These are phyloP conservation scores for Trachelus iudaicus DNA, from an alignment of 2,888 invertebrate species.

Conservation along the genomic window DNA sequence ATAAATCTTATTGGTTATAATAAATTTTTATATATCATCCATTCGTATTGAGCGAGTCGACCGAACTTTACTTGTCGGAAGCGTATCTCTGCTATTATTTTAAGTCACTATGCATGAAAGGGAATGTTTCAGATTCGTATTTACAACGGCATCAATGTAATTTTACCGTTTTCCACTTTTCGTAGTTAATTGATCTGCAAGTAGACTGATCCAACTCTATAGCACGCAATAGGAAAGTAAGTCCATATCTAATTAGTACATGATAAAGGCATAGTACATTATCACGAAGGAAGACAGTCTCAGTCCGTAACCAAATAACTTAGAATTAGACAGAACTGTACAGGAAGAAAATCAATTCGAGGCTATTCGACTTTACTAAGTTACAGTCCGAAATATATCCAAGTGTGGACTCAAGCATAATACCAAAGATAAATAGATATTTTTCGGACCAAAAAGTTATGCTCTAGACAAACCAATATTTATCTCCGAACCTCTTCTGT, in stretches of 20 bases:
- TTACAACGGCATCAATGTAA: conserved; percentile 14
- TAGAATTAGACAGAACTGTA: neutral
- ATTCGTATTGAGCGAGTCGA: conserved; percentile 1
- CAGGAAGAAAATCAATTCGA: neutral
- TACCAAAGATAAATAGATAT: neutral
- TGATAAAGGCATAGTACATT: neutral
- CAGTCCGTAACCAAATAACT: neutral
- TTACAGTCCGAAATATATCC: neutral
- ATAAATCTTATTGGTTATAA: neutral
- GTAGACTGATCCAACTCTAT: neutral
- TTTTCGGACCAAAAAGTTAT: neutral
- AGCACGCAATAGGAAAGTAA: neutral
- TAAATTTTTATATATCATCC: neutral
- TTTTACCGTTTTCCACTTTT: neutral
- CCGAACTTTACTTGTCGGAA: neutral
- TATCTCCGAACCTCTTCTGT: neutral
- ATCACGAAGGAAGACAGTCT: neutral
- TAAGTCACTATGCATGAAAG: conserved; percentile 45
- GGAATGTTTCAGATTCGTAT: conserved; percentile 39
- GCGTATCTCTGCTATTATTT: conserved; percentile 7
- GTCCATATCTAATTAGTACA: too few relatives aligned
- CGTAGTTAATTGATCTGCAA: neutral
- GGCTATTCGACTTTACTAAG: neutral
- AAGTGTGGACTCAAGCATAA: neutral
- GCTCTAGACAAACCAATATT: neutral